These are phyloP conservation scores for Nycticebus coucang DNA, from an alignment of 2,113 vertebrate genomes.

Conservation along the genomic window DNA sequence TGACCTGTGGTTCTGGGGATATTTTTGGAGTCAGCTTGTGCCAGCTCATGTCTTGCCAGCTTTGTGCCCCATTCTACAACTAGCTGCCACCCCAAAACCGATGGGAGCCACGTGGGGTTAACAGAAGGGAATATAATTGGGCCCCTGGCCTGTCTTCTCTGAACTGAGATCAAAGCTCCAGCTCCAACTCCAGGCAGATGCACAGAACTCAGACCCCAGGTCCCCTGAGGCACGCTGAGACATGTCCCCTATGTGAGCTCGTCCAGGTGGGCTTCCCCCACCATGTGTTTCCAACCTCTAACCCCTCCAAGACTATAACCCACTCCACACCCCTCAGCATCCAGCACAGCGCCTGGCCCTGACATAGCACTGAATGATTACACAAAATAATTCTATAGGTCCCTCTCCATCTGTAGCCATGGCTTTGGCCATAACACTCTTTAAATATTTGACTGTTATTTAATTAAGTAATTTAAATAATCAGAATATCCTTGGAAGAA, in stretches of 20 bases:
- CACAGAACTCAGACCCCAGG: background rate
- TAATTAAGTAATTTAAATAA: background rate
- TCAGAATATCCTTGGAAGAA: background rate
- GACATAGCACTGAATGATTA: background rate
- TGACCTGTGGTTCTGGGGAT: background rate
- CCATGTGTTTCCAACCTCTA: background rate
- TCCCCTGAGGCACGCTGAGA: background rate
- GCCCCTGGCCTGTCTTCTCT: background rate
- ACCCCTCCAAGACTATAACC: background rate
- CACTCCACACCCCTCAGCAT: background rate
- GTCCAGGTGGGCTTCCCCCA: background rate
- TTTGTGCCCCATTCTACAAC: background rate
- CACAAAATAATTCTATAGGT: background rate
- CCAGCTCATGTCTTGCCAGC: background rate
- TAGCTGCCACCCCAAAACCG: background rate
- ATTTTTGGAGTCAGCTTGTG: slow-evolving; percentile 3
- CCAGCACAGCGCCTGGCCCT: background rate
- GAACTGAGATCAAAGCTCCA: background rate
- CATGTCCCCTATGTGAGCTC: background rate
- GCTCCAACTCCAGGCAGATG: background rate
- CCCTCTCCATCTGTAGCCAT: background rate
- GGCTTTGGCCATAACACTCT: background rate
- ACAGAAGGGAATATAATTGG: background rate
- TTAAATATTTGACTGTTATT: background rate
- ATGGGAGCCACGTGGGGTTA: background rate